These are phyloP conservation scores for Scaptomyza parva DNA, from an alignment of 2,888 invertebrate species.

Conservation along the genomic window DNA sequence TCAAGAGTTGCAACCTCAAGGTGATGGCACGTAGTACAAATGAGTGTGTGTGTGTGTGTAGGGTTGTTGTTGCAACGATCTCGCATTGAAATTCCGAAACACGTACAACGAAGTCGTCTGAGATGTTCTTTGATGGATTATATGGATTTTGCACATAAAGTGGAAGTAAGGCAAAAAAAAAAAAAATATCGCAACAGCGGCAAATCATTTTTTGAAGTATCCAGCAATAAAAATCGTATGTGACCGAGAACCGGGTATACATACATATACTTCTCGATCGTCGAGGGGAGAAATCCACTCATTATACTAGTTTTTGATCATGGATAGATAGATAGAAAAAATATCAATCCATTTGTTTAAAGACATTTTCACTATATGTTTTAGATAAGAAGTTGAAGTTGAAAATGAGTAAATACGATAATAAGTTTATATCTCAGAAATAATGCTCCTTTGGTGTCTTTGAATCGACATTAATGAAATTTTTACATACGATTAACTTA, in stretches of 20 bases:
- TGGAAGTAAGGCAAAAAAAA: conserved; percentile 62
- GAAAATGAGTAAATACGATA: not conserved
- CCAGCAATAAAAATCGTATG: not conserved
- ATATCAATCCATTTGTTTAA: not conserved
- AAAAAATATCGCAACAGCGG: conserved; percentile 55
- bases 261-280: no score
- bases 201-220: conserved; percentile 61
- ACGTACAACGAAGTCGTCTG: conserved; percentile 80
- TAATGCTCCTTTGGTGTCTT: no score
- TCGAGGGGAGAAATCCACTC: not conserved
- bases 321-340: not conserved
- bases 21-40: conserved; percentile 44
- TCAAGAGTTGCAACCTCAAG: conserved; percentile 27
- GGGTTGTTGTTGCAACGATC: conserved; percentile 56
- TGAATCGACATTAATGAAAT: no score
- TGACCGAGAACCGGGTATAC: conserved; percentile 3
- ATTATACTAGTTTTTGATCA: not conserved
- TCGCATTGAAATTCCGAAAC: conserved; percentile 81
- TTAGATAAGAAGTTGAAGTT: not conserved
- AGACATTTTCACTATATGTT: not conserved
- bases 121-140: conserved; percentile 82
- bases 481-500: no score
- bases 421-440: no score
- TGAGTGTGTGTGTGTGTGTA: not conserved
- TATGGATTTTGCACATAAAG: conserved; percentile 83